phyloP scores from a whole-genome alignment of 2,888 invertebrate species.

The Alentia gelatinosa region DNA sequence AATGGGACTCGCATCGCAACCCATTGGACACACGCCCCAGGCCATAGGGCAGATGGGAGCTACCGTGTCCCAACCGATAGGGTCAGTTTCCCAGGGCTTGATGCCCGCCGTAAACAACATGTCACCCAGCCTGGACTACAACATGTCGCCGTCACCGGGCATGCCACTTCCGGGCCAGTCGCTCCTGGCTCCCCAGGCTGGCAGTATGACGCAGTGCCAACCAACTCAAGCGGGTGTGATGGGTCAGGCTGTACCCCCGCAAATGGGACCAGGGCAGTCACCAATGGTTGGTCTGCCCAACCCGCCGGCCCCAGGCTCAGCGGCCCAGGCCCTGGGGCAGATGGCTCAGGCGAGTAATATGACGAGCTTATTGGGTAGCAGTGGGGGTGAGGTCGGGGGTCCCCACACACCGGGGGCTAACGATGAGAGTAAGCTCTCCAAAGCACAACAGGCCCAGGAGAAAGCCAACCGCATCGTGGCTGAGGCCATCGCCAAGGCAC shows the following conservation, averaged over 20 bases:
- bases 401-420: not conserved
- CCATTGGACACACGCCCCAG: not conserved
- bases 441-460: slow-evolving; percentile 64
- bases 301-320: not conserved
- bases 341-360: slow-evolving; percentile 22
- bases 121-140: not conserved
- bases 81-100: not conserved
- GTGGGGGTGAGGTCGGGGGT: not conserved
- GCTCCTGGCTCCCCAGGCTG: not conserved
- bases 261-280: not conserved
- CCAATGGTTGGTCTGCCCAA: not conserved
- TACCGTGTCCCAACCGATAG: slow-evolving; percentile 7
- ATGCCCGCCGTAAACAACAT: not conserved
- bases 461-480: slow-evolving; percentile 73
- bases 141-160: not conserved
- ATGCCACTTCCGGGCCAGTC: not conserved
- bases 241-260: slow-evolving; percentile 25
- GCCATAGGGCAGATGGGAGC: not conserved
- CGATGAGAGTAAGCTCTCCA: not conserved
- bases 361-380: not conserved
- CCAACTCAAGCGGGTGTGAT: not conserved
- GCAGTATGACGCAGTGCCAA: not conserved
- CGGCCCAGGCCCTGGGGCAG: not conserved
- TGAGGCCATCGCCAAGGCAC: slow-evolving; percentile 73
- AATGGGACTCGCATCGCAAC: slow-evolving; percentile 4